A percentile compares a stretch with the other conserved stretches of the same genome.
Conservation (phyloP, 2,113 vertebrate species). For the Calidris pugnax region DNA sequence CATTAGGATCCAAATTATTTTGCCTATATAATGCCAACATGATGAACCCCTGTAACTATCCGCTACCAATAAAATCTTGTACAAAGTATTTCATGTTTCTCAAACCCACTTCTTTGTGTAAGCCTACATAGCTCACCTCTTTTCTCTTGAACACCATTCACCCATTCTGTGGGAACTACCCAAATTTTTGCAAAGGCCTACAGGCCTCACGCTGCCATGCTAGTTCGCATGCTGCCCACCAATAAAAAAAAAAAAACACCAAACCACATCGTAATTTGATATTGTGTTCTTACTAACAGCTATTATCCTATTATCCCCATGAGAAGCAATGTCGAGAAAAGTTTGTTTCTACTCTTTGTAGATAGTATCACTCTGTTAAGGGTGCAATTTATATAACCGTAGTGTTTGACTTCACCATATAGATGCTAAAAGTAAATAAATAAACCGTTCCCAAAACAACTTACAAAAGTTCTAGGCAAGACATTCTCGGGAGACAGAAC, state of each 20-base stretch:
- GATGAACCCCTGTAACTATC: neutral
- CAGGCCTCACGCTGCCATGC: neutral
- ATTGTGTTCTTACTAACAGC: neutral
- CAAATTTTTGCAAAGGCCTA: neutral
- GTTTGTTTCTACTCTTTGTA: neutral
- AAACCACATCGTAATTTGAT: neutral
- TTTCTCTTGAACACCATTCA: neutral
- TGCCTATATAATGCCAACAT: neutral
- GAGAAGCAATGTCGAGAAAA: neutral
- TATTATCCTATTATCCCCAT: neutral
- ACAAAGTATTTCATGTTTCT: neutral
- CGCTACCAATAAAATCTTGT: neutral
- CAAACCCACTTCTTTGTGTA: neutral
- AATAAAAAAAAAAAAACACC: neutral
- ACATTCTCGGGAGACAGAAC: neutral
- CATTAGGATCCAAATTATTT: neutral
- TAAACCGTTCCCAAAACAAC: neutral
- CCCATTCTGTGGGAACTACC: neutral
- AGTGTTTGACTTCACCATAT: fast-evolving
- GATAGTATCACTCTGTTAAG: neutral
- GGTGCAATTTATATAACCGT: neutral
- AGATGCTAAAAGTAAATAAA: neutral
- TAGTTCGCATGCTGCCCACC: neutral
- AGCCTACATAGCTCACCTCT: neutral
- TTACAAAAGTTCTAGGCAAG: neutral